Base-by-base conservation (phyloP, 2,888 invertebrate genomes). In the Volucella inanis region DNA sequence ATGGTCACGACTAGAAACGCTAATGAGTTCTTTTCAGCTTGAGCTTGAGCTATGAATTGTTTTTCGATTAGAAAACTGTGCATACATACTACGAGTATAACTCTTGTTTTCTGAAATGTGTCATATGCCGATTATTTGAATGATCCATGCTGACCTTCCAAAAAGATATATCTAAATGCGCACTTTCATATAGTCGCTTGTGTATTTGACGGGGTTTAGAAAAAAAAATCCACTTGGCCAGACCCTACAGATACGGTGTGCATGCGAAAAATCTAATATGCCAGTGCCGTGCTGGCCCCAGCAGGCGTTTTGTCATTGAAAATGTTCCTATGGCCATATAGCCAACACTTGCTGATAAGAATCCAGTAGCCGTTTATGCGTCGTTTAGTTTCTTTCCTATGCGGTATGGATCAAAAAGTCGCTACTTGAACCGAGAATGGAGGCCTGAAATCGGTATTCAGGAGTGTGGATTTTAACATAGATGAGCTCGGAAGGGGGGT, bases 251-350 rank as follows among this genome's bases (percentile, higher is more conserved):
- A 68, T 68, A 61, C 68, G 61, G 61, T 41, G 54, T 54, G 10
- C 68, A 68, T 61, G 77, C 77, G 77, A 77, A 68, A 31, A 70
- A 55, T 77, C 76, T 38, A 52, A 50, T 54, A 64, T 14, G 62
- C 62, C 31, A 61, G 12, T 22, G 11, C 15, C 9, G 12, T 10
- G 22, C n/a, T n/a, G 8, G 8, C 43, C 45, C 2, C 62, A 62
- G 62, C 45, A 12, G 45, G 62, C 31, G 47, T 62, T 31, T 8
- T 64, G 62, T 64, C 62, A 64, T 64, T 64, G 62, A 64, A 64
- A 64, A n/a, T 64, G 38, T 49, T 64, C 49, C 70, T 70, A 70
- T 49, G 57, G 22, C 45, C 14, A 62, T 15, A n/a, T 47, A 47
- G 22, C 11, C 45, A n/a, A 59, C 18, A 39, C 41, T 41, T 6